These are phyloP conservation scores for Ichneumon xanthorius DNA, from an alignment of 2,888 invertebrate genomes.

Conservation along the genomic window DNA sequence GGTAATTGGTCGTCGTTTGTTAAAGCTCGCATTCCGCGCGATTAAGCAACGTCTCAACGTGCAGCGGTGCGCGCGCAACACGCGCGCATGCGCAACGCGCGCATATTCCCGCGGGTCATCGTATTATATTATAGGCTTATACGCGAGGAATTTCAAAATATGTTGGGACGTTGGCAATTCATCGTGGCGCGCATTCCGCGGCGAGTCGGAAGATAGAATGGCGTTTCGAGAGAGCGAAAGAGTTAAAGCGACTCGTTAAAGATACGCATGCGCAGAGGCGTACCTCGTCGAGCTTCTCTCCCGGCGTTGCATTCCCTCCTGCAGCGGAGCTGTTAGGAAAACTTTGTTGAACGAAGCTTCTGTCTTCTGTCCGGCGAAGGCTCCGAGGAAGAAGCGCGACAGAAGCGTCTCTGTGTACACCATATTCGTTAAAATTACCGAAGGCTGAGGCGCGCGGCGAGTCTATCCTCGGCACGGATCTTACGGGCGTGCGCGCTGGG, in stretches of 20 bases:
- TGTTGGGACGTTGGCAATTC: conserved; percentile 26
- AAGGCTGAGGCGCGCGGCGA: conserved; percentile 6
- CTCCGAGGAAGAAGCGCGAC: neutral
- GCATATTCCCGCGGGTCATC: conserved; percentile 8
- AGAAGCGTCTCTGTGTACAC: conserved; percentile 24
- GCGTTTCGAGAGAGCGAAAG: conserved; percentile 10
- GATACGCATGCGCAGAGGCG: neutral
- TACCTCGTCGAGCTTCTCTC: too few species aligned
- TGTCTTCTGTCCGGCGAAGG: conserved; percentile 22
- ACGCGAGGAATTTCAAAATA: conserved; percentile 37
- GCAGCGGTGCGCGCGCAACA: too few species aligned
- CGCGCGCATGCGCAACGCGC: neutral
- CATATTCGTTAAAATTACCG: conserved; percentile 45
- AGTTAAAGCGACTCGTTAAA: conserved; percentile 37
- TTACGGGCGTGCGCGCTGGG: neutral
- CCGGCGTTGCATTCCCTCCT: neutral
- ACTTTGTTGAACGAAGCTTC: conserved; percentile 29
- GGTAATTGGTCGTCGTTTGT: conserved; percentile 38
- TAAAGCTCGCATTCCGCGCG: conserved; percentile 47
- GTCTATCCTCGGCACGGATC: conserved; percentile 28
- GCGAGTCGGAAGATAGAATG: conserved; percentile 31
- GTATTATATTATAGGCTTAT: conserved; percentile 2
- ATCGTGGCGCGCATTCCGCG: conserved; percentile 33
- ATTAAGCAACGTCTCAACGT: conserved; percentile 25
- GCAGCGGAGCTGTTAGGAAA: neutral